Evolutionary conservation across 1,140 invertebrate genomes (phyloP), one percentile per base, ranked within the genome.

Genomic region (Nomia melanderi): DNA sequence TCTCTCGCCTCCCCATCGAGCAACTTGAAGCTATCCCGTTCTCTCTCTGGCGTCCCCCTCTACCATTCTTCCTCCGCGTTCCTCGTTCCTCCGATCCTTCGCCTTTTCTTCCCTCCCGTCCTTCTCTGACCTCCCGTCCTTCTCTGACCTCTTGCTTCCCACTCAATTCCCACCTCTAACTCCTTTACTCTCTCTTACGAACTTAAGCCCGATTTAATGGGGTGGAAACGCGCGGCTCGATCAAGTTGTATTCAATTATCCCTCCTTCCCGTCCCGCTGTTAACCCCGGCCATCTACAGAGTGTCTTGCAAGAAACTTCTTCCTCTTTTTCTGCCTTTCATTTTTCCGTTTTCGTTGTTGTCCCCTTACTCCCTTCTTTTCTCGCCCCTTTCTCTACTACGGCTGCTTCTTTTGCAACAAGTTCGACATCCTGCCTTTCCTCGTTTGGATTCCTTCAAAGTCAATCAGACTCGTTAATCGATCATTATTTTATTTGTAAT

Each of bases 221-320:
- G 89, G 88, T 92, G 90, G 91, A 92, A 92, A 92, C 87, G 90
- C 89, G 87, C 88, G 89, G 89, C 89, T 89, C 90, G 91, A 92
- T 92, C 91, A 91, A 92, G 90, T 92, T 92, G 91, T 92, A 92
- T 92, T 92, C 91, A 92, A 92, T 92, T 92, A 92, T 92, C 91
- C 90, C 90, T 89, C 82, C 89, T 86, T 82, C 78, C 57, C 74
- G 53, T 86, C 76, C 62, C 63, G 41, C 74, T 44, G 14, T 78
- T 72, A 64, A 47, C 73, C 80, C 82, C 77, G 54, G 57, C 82
- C 82, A 77, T 83, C 84, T 83, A 85, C 73, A 71, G 54, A 83
- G 81, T 84, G 75, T 86, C 78, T 78, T 72, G 79, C 72, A 86
- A 77, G 70, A 84, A 86, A 84, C 41, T 75, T 81, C 74, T 62